Base-by-base conservation (phyloP, 2,888 invertebrate genomes). In the Amblyjoppa fuscipennis region DNA sequence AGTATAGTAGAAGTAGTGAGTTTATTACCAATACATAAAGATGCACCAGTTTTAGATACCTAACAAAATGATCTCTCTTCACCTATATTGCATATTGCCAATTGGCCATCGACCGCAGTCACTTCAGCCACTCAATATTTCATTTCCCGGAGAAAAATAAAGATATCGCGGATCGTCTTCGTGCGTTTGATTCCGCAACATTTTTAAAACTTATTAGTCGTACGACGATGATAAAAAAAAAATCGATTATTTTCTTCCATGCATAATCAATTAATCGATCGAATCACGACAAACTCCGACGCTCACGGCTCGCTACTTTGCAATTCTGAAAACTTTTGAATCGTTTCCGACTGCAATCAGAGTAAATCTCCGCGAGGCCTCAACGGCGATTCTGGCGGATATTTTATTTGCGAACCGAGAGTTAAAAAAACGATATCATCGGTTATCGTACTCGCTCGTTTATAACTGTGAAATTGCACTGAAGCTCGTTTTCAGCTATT, bases 391-490 rank as follows among this genome's bases (percentile, higher is more conserved):
- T 16, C 31, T 5, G 7, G 64, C 64, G 13, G 31, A 64, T 34
- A 64, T 34, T 64, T 34, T 31, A 64, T 64, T 64, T n/a, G 34
- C 3, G 16, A 31, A 28, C 16, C 31, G 16, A 2, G 34, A 64
- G 31, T 16, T 34, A 64, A n/a, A 61, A 16, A 61, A 61, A 34
- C 34, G 31, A 64, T 64, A 64, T 34, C 34, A 31, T 64, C 31
- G 64, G 31, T 28, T 59, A 59, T 34, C 64, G 64, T 64, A 64
- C 16, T 28, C 11, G 13, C 16, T 64, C 64, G 64, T 34, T 64
- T 64, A 34, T 64, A 64, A 64, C 64, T 64, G 56, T 53, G 70
- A 70, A 85, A 82, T 75, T 76, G 70, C 59, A 59, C 74, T 7
- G 75, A 53, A 28, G 41, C 28, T 51, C 66, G 41, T 31, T 16